Base-by-base conservation (phyloP, 2,797 vertebrate genomes). In the Bothrops alternatus region DNA sequence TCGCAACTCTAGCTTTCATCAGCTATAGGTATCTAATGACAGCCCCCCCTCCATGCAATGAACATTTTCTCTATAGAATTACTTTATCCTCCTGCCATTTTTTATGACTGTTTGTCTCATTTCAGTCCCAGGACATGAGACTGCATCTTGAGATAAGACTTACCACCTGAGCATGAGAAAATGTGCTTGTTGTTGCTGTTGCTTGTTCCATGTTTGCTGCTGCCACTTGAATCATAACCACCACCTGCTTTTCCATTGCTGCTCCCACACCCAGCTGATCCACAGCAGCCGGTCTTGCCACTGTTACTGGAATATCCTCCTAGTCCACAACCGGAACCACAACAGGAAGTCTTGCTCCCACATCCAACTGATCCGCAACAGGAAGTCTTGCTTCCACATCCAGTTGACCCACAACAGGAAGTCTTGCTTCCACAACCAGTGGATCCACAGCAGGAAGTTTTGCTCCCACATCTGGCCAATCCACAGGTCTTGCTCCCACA, bases 161-260 rank as follows among this genome's bases (percentile, higher is more conserved):
- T 25, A 91, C 90, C 92, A 4, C 26, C 42, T 6, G 16, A 10
- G 2, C 88, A 58, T 8, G 85, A 50, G 37, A 85, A 82, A 12
- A 42, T 42, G 23, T 28, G 5, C 20, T 92, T 92, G 87, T 32
- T 47, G 4, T 85, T 42, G 55, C 50, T 47, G 0, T 86, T 55
- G 6, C 57, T 57, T 11, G 14, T 32, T n/a, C 69, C 86, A 0
- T 53, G 86, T 50, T 89, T 92, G 86, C 69, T 69, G 91, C 91
- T 93, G 20, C 88, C 73, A 23, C 93, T 91, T 2, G 92, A 91
- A 55, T 93, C 92, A 3, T 85, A 88, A 13, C 63, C 50, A 0
- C 69, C 86, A 0, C 50, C 20, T 6, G 42, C 53, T 91, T 91
- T 93, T 25, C 90, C 26, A 5, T 37, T 88, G 0, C 11, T 82